Base-by-base conservation (phyloP, 1,140 invertebrate genomes). In the Eumaeus atala region DNA sequence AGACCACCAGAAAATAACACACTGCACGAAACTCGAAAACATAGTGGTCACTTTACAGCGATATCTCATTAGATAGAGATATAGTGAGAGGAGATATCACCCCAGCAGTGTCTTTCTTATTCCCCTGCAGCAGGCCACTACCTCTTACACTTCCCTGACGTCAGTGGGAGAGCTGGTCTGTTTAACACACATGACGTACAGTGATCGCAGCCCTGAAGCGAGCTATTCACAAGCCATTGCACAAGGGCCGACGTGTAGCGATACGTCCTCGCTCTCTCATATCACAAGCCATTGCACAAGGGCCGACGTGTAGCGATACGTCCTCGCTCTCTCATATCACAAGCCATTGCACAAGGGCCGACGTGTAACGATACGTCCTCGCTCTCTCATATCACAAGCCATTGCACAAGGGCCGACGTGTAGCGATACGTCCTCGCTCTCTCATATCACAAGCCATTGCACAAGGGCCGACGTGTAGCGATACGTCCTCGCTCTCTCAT, bases 351-450 rank as follows among this genome's bases (percentile, higher is more conserved):
- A 59, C 59, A 58, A 55, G 54, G 67, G 66, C 64, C 61, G 69
- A 73, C 63, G 76, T 73, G 74, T 66, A 73, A 74, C 77, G 79
- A 80, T 77, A 82, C 79, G 74, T 54, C 68, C 74, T 69, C 74
- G 70, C 77, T 78, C 70, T n/a, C 21, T 28, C 21, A 28, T 28
- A 28, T 72, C 70, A 72, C 71, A n/a, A n/a, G n/a, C n/a, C n/a
- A 38, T 38, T 3, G 36, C 5, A 38, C 36, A 16, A 16, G 38
- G 38, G 38, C 38, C 11, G 12, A n/a, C n/a, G n/a, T n/a, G 8
- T 40, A 40, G 16, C 3, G 51, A 21, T 36, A n/a, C 37, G 42
- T 18, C 51, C 51, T 37, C 33, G 37, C 50, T 18, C 62, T 66
- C 51, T 61, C 55, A 37, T 50, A 60, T 65, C 64, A 70, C 73